phyloP scores from a whole-genome alignment of 2,888 invertebrate genomes.

The Spilosoma lubricipeda region DNA sequence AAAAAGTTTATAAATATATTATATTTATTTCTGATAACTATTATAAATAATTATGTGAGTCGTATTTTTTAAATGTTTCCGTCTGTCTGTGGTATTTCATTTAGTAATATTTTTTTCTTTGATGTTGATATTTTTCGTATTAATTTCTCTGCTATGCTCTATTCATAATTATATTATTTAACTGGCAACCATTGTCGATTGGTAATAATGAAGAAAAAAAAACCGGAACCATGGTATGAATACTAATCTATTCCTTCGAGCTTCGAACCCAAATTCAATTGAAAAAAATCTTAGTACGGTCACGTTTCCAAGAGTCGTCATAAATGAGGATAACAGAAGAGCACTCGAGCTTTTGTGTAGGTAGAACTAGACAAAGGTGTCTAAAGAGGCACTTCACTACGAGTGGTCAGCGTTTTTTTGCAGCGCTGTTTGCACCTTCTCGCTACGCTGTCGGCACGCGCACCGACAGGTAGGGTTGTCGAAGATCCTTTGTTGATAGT shows the following conservation, averaged over 20 bases:
- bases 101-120: not conserved
- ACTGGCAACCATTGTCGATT: not conserved
- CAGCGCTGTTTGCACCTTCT: slow-evolving; percentile 69
- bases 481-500: not conserved
- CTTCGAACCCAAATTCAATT: not conserved
- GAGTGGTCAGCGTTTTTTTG: slow-evolving; percentile 78
- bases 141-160: not conserved
- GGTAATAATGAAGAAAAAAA: not conserved
- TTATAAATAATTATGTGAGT: not conserved
- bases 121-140: not conserved
- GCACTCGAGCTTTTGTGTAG: slow-evolving; percentile 65
- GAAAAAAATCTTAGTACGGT: slow-evolving; percentile 23
- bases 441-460: slow-evolving; percentile 73
- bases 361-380: slow-evolving; percentile 68
- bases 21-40: not conserved
- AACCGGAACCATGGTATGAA: slow-evolving; percentile 1
- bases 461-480: slow-evolving; percentile 56
- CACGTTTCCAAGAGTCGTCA: slow-evolving; percentile 44
- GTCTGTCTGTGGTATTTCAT: not conserved
- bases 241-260: not conserved
- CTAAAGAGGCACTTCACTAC: slow-evolving; percentile 67
- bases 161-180: not conserved
- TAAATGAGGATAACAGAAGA: slow-evolving; percentile 58
- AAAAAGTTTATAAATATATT: not conserved
- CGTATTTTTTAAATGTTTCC: not conserved